Conservation (phyloP, 2,113 vertebrate species). For the Apteryx owenii region DNA sequence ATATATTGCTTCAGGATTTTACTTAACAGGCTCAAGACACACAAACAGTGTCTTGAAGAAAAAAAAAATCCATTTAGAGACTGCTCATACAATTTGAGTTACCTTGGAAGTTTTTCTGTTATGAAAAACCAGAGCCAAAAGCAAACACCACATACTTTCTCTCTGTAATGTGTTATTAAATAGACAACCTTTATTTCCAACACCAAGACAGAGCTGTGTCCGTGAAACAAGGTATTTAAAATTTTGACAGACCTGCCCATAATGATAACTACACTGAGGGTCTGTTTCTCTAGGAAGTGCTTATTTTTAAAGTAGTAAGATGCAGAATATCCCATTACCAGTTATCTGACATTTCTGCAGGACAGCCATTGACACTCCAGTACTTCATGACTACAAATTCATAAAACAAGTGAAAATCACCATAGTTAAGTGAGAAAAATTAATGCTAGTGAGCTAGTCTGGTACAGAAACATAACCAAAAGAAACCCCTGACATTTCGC, state of each 20-base stretch:
- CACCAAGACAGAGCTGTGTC: background rate
- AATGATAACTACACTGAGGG: background rate
- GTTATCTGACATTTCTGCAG: background rate
- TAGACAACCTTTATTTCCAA: background rate
- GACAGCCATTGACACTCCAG: background rate
- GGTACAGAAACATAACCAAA: background rate
- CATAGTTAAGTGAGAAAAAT: background rate
- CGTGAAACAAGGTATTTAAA: background rate
- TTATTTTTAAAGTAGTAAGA: background rate
- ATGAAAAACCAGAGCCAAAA: background rate
- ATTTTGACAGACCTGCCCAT: background rate
- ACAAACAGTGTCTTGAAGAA: background rate
- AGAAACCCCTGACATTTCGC: background rate
- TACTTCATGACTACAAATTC: accelerated
- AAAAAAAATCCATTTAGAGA: background rate
- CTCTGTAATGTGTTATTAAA: background rate
- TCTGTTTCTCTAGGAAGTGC: background rate
- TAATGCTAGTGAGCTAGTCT: background rate
- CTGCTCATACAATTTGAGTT: background rate
- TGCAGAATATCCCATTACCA: background rate
- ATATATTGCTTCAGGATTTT: background rate
- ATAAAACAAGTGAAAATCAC: background rate
- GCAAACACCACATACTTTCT: background rate
- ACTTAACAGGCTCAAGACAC: background rate
- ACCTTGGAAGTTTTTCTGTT: background rate